These are phyloP conservation scores for Hipposideros armiger DNA, from an alignment of 2,113 vertebrate genomes.

Conservation along the genomic window DNA sequence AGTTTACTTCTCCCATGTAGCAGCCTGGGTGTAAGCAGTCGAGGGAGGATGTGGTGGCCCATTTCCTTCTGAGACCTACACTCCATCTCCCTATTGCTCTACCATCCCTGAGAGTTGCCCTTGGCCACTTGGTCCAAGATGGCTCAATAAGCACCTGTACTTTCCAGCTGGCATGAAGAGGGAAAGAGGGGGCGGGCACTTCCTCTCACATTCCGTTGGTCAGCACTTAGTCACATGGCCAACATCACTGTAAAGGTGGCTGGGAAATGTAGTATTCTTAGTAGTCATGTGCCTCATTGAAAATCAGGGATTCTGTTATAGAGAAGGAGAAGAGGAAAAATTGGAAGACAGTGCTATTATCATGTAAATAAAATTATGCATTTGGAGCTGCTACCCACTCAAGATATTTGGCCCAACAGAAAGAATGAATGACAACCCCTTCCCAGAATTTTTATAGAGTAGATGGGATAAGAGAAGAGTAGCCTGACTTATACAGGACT, in stretches of 20 bases:
- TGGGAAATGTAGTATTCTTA: neutral
- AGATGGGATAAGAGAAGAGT: neutral
- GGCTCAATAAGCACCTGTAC: neutral
- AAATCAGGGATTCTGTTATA: neutral
- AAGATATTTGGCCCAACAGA: neutral
- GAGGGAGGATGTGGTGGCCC: neutral
- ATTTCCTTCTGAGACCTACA: neutral
- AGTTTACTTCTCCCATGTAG: neutral
- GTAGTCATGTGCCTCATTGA: neutral
- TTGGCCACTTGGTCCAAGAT: neutral
- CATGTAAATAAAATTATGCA: neutral
- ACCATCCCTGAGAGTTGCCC: neutral
- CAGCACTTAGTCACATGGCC: neutral
- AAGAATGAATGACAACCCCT: neutral
- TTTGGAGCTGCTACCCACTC: neutral
- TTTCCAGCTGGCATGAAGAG: neutral
- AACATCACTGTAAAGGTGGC: neutral
- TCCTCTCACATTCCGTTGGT: neutral
- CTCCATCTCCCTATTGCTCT: neutral
- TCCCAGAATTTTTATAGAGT: neutral
- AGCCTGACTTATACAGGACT: neutral
- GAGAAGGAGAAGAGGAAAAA: neutral
- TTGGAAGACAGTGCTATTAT: neutral
- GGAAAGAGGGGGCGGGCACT: neutral
- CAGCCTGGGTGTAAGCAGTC: neutral